phyloP scores from a whole-genome alignment of 2,113 vertebrate genomes.

The Dicrurus megarhynchus region DNA sequence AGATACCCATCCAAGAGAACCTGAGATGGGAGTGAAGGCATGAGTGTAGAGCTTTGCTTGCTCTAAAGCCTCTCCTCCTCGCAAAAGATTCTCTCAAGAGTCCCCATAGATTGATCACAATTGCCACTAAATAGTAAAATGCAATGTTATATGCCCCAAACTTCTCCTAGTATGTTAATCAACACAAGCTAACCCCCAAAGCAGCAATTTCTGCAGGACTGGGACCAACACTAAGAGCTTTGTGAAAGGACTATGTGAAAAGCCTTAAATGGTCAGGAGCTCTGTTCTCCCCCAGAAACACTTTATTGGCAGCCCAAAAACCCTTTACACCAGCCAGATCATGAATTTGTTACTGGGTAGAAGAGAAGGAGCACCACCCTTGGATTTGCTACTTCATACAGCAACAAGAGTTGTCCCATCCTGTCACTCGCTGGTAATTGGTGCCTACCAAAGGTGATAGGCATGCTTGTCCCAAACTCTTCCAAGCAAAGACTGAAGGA shows the following conservation, averaged over 20 bases:
- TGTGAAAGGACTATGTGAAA: background rate
- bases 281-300: background rate
- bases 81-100: background rate
- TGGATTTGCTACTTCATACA: background rate
- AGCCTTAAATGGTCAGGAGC: background rate
- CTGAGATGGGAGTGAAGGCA: conserved; percentile 53
- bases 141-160: background rate
- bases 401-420: background rate
- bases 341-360: background rate
- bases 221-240: background rate
- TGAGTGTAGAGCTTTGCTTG: background rate
- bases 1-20: conserved; percentile 91
- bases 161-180: background rate
- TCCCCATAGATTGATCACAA: background rate
- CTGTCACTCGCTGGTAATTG: background rate
- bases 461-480: background rate
- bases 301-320: background rate
- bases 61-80: background rate
- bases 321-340: background rate
- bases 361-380: background rate
- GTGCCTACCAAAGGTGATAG: background rate
- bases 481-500: background rate
- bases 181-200: background rate
- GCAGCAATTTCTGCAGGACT: background rate
- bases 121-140: background rate